Evolutionary conservation across 92 coral and sea anemone species (phyloP).

Genomic region (Siderastrea siderea): DNA sequence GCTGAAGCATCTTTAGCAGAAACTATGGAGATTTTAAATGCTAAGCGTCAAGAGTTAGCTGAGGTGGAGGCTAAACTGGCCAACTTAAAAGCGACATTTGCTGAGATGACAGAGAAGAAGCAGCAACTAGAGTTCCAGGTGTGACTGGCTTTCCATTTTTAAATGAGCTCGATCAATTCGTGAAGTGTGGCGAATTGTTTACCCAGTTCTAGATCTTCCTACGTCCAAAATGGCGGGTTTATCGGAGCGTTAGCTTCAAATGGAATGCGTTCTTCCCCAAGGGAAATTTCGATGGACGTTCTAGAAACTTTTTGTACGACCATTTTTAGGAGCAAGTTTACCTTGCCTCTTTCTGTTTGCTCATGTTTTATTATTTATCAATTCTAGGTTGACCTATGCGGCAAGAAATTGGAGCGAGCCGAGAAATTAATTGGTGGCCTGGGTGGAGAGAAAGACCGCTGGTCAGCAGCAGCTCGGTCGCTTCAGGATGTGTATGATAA

Average conservation of each 20-base stretch:
- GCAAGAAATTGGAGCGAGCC: constrained; percentile 98
- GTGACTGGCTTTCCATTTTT: neutral
- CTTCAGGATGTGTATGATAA: constrained; percentile 96
- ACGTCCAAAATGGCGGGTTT: no score
- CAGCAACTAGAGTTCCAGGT: constrained; percentile 98
- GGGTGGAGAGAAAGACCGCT: constrained; percentile 99
- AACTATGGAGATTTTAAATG: constrained; percentile 93
- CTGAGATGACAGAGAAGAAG: constrained; percentile 97
- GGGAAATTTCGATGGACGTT: no score
- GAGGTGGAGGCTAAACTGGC: constrained; percentile 98
- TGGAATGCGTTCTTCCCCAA: no score
- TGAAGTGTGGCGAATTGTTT: no score
- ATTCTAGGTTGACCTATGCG: constrained; percentile 94
- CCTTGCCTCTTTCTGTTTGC: neutral
- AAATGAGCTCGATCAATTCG: no score
- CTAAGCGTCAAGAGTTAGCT: constrained; percentile 93
- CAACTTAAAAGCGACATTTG: constrained; percentile 90
- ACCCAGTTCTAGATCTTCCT: no score
- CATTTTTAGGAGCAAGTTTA: neutral
- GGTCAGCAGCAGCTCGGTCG: constrained; percentile 96
- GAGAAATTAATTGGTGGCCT: constrained; percentile 98
- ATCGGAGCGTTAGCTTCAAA: no score
- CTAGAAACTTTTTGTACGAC: no score
- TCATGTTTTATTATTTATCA: neutral
- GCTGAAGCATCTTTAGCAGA: constrained; percentile 96